These are phyloP conservation scores for Anisognathus igniventris DNA, from an alignment of 2,797 vertebrate genomes.

Conservation along the genomic window DNA sequence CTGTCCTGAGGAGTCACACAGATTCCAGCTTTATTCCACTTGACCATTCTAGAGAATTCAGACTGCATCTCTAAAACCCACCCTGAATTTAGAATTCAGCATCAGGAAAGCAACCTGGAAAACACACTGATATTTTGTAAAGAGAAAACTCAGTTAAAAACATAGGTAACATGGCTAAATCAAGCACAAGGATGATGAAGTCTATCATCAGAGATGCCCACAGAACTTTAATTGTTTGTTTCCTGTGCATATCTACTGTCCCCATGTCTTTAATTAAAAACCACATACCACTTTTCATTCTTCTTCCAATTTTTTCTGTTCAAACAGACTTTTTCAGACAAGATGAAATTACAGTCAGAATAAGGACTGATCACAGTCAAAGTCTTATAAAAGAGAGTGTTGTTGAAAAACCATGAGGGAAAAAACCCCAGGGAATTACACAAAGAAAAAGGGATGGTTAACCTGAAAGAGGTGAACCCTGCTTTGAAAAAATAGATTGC, in stretches of 20 bases:
- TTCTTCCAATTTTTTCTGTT: neutral
- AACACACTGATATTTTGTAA: neutral
- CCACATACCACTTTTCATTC: neutral
- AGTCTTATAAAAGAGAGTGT: neutral
- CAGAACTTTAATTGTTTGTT: neutral
- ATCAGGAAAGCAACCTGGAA: neutral
- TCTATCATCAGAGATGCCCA: neutral
- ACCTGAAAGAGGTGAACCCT: neutral
- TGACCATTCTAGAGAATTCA: neutral
- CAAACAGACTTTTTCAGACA: neutral
- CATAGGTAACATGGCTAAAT: neutral
- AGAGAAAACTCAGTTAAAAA: neutral
- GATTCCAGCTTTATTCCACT: neutral
- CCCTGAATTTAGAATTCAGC: neutral
- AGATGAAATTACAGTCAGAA: neutral
- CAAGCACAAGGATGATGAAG: neutral
- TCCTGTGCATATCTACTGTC: neutral
- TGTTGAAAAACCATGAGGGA: neutral
- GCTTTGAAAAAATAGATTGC: neutral
- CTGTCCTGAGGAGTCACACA: neutral
- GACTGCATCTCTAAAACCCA: neutral
- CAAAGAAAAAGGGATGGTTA: neutral
- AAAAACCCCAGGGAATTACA: neutral
- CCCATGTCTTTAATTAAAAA: neutral
- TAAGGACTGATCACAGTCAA: neutral